These are phyloP conservation scores for Araneus ventricosus DNA, from an alignment of 1,140 invertebrate genomes.

Conservation along the genomic window DNA sequence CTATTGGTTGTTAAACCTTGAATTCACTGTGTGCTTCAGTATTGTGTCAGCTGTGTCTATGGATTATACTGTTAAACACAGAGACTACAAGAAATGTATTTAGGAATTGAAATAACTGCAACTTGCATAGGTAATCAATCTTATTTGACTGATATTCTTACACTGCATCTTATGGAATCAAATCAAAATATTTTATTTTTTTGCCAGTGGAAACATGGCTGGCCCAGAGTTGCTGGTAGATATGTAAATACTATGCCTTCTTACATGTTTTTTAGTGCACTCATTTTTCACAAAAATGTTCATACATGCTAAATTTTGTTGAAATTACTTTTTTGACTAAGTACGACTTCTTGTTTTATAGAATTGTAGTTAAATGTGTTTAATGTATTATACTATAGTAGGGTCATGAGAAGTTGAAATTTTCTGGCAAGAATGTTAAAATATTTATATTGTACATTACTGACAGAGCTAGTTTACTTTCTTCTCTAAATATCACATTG, in stretches of 20 bases:
- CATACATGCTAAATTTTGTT: conserved; percentile 28
- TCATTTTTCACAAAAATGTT: conserved; percentile 47
- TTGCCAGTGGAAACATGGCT: conserved; percentile 52
- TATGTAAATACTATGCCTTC: conserved; percentile 55
- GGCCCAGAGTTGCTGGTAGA: conserved; percentile 55
- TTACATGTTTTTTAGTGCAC: conserved; percentile 58
- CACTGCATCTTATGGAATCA: background rate
- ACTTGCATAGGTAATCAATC: background rate
- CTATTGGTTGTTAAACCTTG: background rate
- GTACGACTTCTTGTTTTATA: conserved; percentile 45
- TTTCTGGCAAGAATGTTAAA: conserved; percentile 53
- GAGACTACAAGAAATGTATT: too few species aligned
- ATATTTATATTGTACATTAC: conserved; percentile 66
- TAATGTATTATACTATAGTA: conserved; percentile 54
- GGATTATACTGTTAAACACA: background rate
- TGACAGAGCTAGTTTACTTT: conserved; percentile 57
- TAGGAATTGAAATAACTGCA: background rate
- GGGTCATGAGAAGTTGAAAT: conserved; percentile 13
- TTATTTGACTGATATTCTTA: background rate
- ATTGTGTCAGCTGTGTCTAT: background rate
- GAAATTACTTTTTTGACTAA: background rate
- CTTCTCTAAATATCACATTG: conserved; percentile 51
- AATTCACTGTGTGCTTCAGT: background rate
- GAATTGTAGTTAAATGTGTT: conserved; percentile 60
- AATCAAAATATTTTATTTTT: conserved; percentile 54